Conservation (phyloP, 2,113 vertebrate genomes). For the Heterochromis multidens region DNA sequence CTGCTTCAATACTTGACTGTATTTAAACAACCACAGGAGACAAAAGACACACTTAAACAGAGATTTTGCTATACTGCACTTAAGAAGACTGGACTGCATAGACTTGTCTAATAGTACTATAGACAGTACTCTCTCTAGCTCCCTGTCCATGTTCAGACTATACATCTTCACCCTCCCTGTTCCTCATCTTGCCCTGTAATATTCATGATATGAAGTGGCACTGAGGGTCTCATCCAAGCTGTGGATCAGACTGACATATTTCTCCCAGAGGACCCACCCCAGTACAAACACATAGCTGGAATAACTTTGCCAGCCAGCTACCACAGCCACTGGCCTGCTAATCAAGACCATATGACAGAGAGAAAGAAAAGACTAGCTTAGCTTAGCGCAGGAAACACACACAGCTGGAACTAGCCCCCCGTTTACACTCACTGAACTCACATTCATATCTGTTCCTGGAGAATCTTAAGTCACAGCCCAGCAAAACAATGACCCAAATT, state of each 20-base stretch:
- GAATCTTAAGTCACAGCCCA: not conserved
- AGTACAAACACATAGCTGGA: constrained; percentile 38
- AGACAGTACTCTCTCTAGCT: not conserved
- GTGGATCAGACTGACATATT: constrained; percentile 35
- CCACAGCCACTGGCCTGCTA: constrained; percentile 30
- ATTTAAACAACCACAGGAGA: not conserved
- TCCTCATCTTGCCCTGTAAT: not conserved
- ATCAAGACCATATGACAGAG: constrained; percentile 39
- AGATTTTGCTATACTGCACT: not conserved
- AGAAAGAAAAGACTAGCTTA: not conserved
- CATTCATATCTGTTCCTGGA: not conserved
- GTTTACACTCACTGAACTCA: not conserved
- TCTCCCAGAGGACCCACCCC: constrained; percentile 25
- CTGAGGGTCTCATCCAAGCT: constrained; percentile 21
- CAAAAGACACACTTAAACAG: not conserved
- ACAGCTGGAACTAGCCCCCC: constrained; percentile 28
- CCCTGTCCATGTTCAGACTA: not conserved
- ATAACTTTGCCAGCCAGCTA: constrained; percentile 27
- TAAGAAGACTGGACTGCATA: not conserved
- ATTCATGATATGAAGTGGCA: not conserved
- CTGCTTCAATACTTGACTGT: constrained; percentile 10
- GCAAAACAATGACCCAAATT: constrained; percentile 50
- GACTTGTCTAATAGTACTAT: not conserved
- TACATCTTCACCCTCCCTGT: not conserved
- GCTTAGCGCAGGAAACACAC: constrained; percentile 32